Conservation (phyloP, 2,797 vertebrate genomes). For the Prunella strophiata region DNA sequence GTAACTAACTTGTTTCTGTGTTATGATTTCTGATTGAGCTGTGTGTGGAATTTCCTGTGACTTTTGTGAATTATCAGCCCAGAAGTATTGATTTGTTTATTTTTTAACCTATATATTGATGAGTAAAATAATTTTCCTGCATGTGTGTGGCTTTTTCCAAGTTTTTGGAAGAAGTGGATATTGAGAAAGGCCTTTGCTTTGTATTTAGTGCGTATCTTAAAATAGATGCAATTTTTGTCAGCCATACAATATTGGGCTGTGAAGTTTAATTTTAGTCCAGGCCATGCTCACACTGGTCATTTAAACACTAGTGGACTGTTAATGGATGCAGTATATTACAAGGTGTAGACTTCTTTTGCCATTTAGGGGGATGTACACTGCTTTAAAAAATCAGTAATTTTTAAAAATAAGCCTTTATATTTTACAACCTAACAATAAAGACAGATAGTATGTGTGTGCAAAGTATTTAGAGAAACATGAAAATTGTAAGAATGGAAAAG, state of each 20-base stretch:
- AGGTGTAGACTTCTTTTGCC: neutral
- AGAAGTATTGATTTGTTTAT: neutral
- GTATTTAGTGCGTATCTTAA: neutral
- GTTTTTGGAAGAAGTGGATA: neutral
- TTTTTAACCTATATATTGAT: neutral
- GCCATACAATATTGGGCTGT: neutral
- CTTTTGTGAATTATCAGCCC: neutral
- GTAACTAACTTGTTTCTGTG: neutral
- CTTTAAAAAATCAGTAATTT: neutral
- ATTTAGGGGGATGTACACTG: neutral
- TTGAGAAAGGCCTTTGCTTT: neutral
- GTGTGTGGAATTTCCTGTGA: neutral
- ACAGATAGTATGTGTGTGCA: neutral
- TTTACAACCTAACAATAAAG: neutral
- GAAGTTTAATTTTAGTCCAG: constrained; percentile 24
- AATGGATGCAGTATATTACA: neutral
- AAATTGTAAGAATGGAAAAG: neutral
- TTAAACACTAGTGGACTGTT: neutral
- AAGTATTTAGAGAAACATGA: neutral
- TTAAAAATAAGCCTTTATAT: neutral
- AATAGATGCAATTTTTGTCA: neutral
- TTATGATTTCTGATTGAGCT: neutral
- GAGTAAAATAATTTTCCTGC: neutral
- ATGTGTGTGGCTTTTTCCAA: neutral
- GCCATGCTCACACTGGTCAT: neutral